These are phyloP conservation scores for Spongilla lacustris DNA, from an alignment of 37 sponge, comb jelly and placozoan genomes.

Conservation along the genomic window DNA sequence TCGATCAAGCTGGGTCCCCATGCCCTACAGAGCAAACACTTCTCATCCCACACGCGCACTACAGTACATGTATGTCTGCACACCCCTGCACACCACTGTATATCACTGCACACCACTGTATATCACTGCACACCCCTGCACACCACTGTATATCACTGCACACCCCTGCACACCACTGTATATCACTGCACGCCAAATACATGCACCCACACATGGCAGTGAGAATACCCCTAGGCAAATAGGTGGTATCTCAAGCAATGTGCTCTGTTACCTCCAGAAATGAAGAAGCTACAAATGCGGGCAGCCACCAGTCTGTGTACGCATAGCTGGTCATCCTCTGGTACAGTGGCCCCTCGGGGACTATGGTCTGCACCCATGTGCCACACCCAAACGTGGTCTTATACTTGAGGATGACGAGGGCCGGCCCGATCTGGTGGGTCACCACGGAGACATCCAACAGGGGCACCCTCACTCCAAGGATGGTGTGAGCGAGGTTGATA, in stretches of 20 bases:
- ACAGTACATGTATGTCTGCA: no score
- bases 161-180: no score
- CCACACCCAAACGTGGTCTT: conserved; percentile 32
- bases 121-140: no score
- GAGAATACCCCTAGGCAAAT: no score
- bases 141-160: no score
- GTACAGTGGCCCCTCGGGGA: conserved; percentile 59
- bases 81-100: no score
- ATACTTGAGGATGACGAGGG: conserved; percentile 41
- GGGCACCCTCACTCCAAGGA: conserved; percentile 11
- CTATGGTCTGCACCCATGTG: conserved; percentile 38
- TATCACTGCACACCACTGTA: no score
- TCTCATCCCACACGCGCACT: no score
- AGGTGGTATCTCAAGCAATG: no score
- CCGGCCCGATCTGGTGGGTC: conserved; percentile 54
- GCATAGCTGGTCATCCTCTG: conserved; percentile 46
- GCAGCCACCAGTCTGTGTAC: conserved; percentile 41
- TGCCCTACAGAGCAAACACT: not conserved
- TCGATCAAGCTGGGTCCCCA: conserved; percentile 45
- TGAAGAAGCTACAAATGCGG: conserved; percentile 27
- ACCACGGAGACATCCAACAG: not conserved
- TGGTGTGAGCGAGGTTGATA: not conserved
- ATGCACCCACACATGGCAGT: no score
- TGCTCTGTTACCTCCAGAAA: not conserved
- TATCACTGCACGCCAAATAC: no score